Conservation (phyloP, 2,797 vertebrate species). For the Borostomias antarcticus region DNA sequence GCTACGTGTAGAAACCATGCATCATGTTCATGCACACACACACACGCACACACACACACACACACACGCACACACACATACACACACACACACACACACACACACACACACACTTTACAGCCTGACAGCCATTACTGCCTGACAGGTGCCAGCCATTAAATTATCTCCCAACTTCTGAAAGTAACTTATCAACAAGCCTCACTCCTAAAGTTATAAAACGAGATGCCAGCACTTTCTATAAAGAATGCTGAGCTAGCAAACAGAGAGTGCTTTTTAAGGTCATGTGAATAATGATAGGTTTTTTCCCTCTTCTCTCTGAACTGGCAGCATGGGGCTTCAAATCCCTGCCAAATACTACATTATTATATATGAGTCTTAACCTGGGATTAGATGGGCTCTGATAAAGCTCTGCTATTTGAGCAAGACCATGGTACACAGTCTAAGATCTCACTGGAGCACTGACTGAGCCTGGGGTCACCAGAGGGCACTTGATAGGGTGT, state of each 20-base stretch:
- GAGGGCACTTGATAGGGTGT: not conserved
- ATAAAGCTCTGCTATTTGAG: slow-evolving; percentile 18
- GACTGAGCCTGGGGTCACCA: not conserved
- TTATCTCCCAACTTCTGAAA: slow-evolving; percentile 41
- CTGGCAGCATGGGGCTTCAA: slow-evolving; percentile 16
- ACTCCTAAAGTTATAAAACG: slow-evolving; percentile 2
- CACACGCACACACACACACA: not conserved
- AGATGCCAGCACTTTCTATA: slow-evolving; percentile 1
- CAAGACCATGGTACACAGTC: not conserved
- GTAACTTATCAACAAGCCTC: slow-evolving; percentile 37
- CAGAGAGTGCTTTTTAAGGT: slow-evolving; percentile 23
- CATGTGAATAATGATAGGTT: slow-evolving; percentile 40
- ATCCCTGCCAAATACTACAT: slow-evolving; percentile 41
- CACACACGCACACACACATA: not conserved
- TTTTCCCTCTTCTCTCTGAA: slow-evolving; percentile 23
- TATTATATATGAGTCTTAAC: slow-evolving; percentile 39
- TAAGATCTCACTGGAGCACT: not conserved
- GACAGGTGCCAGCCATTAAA: slow-evolving; percentile 36
- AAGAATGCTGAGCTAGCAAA: slow-evolving; percentile 30
- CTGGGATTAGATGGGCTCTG: slow-evolving; percentile 39
- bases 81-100: slow-evolving; percentile 3
- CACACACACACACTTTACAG: not conserved
- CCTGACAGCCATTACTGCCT: slow-evolving; percentile 22
- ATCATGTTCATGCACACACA: not conserved
- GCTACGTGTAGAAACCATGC: too few species aligned